Conservation (phyloP, 2,797 vertebrate species). For the Loriculus beryllinus region DNA sequence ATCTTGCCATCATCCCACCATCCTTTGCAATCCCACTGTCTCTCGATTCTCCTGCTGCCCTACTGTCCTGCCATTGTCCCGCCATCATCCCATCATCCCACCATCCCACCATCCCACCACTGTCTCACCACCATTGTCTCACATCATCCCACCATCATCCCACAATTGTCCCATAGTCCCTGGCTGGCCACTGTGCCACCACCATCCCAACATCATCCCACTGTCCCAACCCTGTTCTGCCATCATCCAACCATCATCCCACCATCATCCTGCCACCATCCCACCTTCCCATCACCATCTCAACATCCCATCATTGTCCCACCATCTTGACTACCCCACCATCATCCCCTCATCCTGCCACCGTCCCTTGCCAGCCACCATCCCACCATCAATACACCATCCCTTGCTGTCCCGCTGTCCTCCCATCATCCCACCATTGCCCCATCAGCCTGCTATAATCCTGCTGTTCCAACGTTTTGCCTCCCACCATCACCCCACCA, state of each 20-base stretch:
- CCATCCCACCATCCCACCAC: too few relatives aligned
- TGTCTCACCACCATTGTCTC: too few relatives aligned
- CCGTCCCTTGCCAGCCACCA: neutral
- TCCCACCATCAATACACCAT: neutral
- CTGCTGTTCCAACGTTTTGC: neutral
- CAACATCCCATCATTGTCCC: neutral
- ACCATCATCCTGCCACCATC: neutral
- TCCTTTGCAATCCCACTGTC: neutral
- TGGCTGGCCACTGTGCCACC: neutral
- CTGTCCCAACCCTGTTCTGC: neutral
- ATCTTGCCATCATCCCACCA: neutral
- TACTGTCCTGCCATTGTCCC: neutral
- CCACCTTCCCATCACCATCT: neutral
- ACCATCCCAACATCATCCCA: neutral
- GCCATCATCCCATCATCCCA: neutral
- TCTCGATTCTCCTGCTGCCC: neutral
- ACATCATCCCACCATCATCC: neutral
- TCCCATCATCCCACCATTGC: too few relatives aligned
- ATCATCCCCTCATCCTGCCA: neutral
- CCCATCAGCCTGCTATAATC: neutral
- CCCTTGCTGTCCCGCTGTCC: neutral
- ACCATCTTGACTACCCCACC: neutral
- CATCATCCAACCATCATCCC: too few relatives aligned
- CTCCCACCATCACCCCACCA: too few relatives aligned
- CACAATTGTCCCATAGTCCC: neutral